A percentile compares a stretch with the other conserved stretches of the same genome.
Evolutionary conservation across 2,113 vertebrate species (phyloP).

Genomic region (Eleginops maclovinus): DNA sequence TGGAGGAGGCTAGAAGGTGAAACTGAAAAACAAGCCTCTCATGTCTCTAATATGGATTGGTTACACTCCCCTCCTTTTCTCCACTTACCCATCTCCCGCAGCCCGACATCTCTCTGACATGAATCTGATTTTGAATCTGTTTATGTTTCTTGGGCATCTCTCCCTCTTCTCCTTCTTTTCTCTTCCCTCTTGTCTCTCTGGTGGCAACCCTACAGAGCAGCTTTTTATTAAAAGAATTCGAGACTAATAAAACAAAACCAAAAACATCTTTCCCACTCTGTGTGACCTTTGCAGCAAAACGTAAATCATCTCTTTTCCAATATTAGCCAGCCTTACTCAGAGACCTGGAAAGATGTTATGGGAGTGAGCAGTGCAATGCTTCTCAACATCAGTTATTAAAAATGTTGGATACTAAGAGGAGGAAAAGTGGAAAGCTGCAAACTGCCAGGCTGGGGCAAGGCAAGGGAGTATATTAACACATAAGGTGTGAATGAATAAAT

Average conservation of each 20-base stretch:
- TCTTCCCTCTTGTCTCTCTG: slow-evolving; percentile 23
- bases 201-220: slow-evolving; percentile 25
- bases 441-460: background rate
- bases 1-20: slow-evolving; percentile 59
- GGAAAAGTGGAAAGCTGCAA: slow-evolving; percentile 11
- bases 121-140: slow-evolving; percentile 59
- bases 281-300: slow-evolving; percentile 56
- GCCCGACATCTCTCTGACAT: slow-evolving; percentile 27
- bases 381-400: slow-evolving; percentile 22
- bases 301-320: slow-evolving; percentile 52
- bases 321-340: slow-evolving; percentile 34
- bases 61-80: slow-evolving; percentile 60
- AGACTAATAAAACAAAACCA: slow-evolving; percentile 59
- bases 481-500: background rate
- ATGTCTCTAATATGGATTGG: slow-evolving; percentile 45
- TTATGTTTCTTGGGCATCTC: slow-evolving; percentile 33
- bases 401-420: slow-evolving; percentile 41
- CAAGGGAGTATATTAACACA: background rate
- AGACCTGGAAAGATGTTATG: slow-evolving; percentile 19
- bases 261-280: slow-evolving; percentile 57
- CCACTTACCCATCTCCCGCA: slow-evolving; percentile 33
- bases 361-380: slow-evolving; percentile 15
- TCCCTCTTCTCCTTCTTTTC: slow-evolving; percentile 1
- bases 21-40: slow-evolving; percentile 58
- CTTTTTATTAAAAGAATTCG: slow-evolving; percentile 63